phyloP scores from a whole-genome alignment of 2,888 invertebrate species.

The Nomada hirtipes region DNA sequence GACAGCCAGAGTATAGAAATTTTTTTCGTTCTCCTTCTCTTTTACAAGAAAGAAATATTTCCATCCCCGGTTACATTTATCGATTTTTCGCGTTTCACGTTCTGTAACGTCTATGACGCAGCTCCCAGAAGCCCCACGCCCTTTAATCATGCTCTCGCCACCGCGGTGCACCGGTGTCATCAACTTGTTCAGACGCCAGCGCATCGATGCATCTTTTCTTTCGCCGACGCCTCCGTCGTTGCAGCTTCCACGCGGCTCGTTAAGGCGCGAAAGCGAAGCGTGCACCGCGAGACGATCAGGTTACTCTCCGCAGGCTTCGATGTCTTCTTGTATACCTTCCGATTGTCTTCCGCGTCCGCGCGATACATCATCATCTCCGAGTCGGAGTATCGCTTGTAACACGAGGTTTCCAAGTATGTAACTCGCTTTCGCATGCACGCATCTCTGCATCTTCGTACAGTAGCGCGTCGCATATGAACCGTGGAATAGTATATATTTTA shows the following conservation, averaged over 20 bases:
- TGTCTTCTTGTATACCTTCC: conserved; percentile 49
- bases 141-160: conserved; percentile 62
- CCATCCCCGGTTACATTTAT: neutral
- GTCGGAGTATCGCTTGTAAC: too few species aligned
- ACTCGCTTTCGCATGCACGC: neutral
- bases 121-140: conserved; percentile 35
- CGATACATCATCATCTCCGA: conserved; percentile 40
- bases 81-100: neutral
- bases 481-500: neutral
- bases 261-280: conserved; percentile 69
- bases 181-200: conserved; percentile 49
- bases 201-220: conserved; percentile 65
- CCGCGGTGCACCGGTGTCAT: conserved; percentile 47
- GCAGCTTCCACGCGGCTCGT: conserved; percentile 69
- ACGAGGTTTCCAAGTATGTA: neutral
- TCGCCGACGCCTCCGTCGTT: conserved; percentile 53
- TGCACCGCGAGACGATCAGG: conserved; percentile 56
- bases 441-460: neutral
- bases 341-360: conserved; percentile 48
- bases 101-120: conserved; percentile 28
- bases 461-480: neutral
- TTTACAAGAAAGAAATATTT: neutral
- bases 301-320: conserved; percentile 48
- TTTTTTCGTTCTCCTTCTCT: too few species aligned
- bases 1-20: too few species aligned